These are phyloP conservation scores for Ophion obscuratus DNA, from an alignment of 2,888 invertebrate species.

Conservation along the genomic window DNA sequence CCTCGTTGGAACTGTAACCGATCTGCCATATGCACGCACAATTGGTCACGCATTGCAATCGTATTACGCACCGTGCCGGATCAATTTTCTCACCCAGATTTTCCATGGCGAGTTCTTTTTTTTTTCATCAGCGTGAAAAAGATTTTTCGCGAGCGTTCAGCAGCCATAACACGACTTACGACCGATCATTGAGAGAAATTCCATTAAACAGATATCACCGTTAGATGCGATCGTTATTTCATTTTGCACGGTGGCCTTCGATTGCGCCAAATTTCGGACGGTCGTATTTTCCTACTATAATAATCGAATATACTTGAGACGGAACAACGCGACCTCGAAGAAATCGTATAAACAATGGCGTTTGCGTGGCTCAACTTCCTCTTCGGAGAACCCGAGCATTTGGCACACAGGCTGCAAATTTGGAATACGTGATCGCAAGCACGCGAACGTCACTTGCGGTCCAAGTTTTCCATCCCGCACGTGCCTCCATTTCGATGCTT, in stretches of 20 bases:
- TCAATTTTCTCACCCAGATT: not conserved
- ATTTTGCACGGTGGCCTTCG: not conserved
- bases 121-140: not conserved
- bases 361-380: not conserved
- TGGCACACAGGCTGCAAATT: not conserved
- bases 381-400: not conserved
- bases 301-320: too few species aligned
- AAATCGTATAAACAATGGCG: not conserved
- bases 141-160: not conserved
- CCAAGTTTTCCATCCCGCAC: not conserved
- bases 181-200: not conserved
- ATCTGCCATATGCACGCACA: slow-evolving; percentile 55
- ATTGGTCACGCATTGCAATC: slow-evolving; percentile 56
- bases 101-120: not conserved
- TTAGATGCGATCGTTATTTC: not conserved
- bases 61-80: slow-evolving; percentile 21
- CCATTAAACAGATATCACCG: not conserved
- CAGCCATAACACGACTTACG: not conserved
- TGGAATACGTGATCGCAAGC: slow-evolving; percentile 6
- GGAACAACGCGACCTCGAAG: not conserved
- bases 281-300: too few species aligned
- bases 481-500: slow-evolving; percentile 17
- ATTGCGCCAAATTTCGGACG: not conserved
- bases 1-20: slow-evolving; percentile 60
- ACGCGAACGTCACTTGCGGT: not conserved